phyloP scores from a whole-genome alignment of 1,140 invertebrate species.

The Laupala kohalensis region DNA sequence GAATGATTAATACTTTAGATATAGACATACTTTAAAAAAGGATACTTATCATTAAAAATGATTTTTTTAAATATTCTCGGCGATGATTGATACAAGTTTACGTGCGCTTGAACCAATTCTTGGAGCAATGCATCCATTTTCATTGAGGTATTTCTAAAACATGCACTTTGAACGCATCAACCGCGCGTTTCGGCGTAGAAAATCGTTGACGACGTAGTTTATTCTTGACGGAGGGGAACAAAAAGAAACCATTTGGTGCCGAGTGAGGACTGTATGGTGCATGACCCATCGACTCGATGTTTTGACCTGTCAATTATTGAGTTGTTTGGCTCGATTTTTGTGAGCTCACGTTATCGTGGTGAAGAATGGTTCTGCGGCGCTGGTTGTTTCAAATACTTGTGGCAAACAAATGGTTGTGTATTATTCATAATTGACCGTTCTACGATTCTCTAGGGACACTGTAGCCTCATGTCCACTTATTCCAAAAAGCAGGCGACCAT shows the following conservation, averaged over 20 bases:
- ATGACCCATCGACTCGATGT: conserved; percentile 7
- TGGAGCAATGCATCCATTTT: not conserved
- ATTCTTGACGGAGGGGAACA: conserved; percentile 12
- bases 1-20: too few relatives aligned
- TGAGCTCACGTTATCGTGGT: too few relatives aligned
- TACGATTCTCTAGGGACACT: too few relatives aligned
- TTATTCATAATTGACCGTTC: too few relatives aligned
- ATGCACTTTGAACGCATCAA: not conserved
- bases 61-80: not conserved
- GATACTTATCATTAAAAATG: not conserved
- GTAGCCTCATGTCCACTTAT: too few relatives aligned
- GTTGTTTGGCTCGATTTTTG: not conserved
- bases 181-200: conserved; percentile 5
- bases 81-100: not conserved
- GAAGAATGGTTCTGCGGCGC: too few relatives aligned
- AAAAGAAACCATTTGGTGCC: conserved; percentile 8
- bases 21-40: too few relatives aligned
- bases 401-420: too few relatives aligned
- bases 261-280: conserved; percentile 12
- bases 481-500: too few relatives aligned
- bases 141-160: not conserved
- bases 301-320: not conserved
- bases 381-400: too few relatives aligned
- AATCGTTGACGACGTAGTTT: conserved; percentile 10
- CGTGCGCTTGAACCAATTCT: not conserved